Evolutionary conservation across 2,888 invertebrate genomes (phyloP), one percentile per base, ranked within the genome.

Genomic region (Rhagophthalmus giganteus): DNA sequence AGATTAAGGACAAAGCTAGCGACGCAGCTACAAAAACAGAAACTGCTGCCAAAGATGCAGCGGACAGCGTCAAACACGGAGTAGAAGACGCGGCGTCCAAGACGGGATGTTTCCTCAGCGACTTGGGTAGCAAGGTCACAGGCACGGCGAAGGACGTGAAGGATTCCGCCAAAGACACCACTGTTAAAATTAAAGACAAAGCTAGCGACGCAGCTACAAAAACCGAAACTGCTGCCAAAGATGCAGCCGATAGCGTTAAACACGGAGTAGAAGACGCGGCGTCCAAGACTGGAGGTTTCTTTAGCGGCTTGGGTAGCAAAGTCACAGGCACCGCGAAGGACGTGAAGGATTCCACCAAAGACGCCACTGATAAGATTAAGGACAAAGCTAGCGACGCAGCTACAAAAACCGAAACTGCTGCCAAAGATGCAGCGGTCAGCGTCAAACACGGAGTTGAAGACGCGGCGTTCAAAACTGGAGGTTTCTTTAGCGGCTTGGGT

Each of bases 11-110:
- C n/a, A 59, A 50, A 3, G 34, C 56, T 0, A 59, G 61, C 0
- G 66, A 65, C 1, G 57, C 58, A 0, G 51, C 10, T 34, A 51
- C 15, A 54, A 50, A 53, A 12, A 28, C 35, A n/a, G 55, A 55
- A 49, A 45, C 55, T 20, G 52, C 40, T 8, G 56, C 53, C 40
- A 59, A 64, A 8, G 37, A 49, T 9, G 48, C 57, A 9, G 25
- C 31, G 4, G 13, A 20, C 25, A 49, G 51, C n/a, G 30, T 58
- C 2, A 25, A 53, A 1, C 38, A 57, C 12, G 58, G 45, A 15
- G 53, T 56, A 1, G 57, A 64, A 2, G 65, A 61, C 1, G 55
- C 46, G 2, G 34, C 56, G 7, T 61, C 64, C 8, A 60, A 64
- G 20, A 41, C 60, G 34, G 39, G 60, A 25, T 41, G 61, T 10